Evolutionary conservation across 2,888 invertebrate species (phyloP).

Genomic region (Synergus japonicus): DNA sequence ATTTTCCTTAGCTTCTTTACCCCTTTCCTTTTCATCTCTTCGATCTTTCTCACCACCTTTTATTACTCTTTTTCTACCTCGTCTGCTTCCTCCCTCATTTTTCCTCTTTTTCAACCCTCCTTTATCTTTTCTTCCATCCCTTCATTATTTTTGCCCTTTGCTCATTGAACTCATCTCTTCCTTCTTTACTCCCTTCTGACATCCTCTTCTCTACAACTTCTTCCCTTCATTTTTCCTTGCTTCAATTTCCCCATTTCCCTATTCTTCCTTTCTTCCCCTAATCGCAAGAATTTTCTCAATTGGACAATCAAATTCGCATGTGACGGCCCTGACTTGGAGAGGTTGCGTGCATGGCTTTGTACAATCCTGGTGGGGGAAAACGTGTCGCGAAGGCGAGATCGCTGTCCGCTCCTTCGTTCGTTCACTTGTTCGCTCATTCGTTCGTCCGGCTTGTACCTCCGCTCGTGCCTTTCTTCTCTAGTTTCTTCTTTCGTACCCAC

Average conservation of each 20-base stretch:
- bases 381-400: conserved; percentile 58
- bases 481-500: conserved; percentile 33
- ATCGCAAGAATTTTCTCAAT: neutral
- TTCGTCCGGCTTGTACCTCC: conserved; percentile 40
- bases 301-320: conserved; percentile 30
- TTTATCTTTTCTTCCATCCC: neutral
- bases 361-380: conserved; percentile 51
- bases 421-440: conserved; percentile 56
- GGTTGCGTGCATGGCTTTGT: conserved; percentile 34
- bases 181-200: neutral
- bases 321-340: conserved; percentile 40
- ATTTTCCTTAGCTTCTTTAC: neutral
- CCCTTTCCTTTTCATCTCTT: neutral
- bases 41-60: neutral
- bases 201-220: neutral
- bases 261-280: neutral
- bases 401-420: conserved; percentile 55
- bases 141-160: too few species aligned
- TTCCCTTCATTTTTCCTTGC: neutral
- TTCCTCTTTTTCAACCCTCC: too few species aligned
- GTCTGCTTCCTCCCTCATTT: neutral
- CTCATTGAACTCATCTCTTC: neutral
- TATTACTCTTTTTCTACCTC: neutral
- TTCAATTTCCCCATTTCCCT: too few species aligned
- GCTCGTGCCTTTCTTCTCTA: conserved; percentile 40